Evolutionary conservation across 1,140 invertebrate species (phyloP), one percentile per base, ranked within the genome.

Genomic region (Euura lappo): DNA sequence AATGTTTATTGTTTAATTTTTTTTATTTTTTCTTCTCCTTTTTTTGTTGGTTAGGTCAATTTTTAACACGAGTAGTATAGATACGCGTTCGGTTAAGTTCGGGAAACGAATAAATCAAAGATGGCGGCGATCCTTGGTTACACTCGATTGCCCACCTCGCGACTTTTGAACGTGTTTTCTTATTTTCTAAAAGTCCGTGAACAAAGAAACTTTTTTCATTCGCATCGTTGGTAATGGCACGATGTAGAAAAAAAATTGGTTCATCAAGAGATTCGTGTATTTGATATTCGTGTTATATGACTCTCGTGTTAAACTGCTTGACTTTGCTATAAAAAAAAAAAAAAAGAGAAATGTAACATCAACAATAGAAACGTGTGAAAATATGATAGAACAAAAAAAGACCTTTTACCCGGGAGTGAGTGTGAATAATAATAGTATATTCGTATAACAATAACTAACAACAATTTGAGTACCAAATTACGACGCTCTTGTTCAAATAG

Each of bases 301-400:
- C n/a, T n/a, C n/a, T n/a, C n/a, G n/a, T n/a, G n/a, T n/a, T n/a
- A n/a, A n/a, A n/a, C n/a, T n/a, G n/a, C n/a, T n/a, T n/a, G n/a
- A n/a, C n/a, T n/a, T n/a, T n/a, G n/a, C n/a, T n/a, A n/a, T n/a
- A n/a, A n/a, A n/a, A n/a, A n/a, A n/a, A n/a, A n/a, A n/a, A n/a
- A n/a, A n/a, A n/a, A n/a, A n/a, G n/a, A n/a, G n/a, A n/a, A n/a
- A n/a, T n/a, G n/a, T n/a, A 60, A 60, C 51, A n/a, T n/a, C 3
- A 11, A 60, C 13, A 60, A 60, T 60, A 60, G 4, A 11, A 3
- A 60, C 51, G 51, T 8, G 6, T 8, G 3, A 60, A 60, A 72
- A 72, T 69, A 65, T 51, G 66, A 69, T 67, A 73, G 64, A 70
- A 74, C 68, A n/a, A 72, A 72, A 69, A 28, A 28, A 28, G 28